Evolutionary conservation across 1,140 invertebrate genomes (phyloP).

Genomic region (Drosophila subpulchrella): DNA sequence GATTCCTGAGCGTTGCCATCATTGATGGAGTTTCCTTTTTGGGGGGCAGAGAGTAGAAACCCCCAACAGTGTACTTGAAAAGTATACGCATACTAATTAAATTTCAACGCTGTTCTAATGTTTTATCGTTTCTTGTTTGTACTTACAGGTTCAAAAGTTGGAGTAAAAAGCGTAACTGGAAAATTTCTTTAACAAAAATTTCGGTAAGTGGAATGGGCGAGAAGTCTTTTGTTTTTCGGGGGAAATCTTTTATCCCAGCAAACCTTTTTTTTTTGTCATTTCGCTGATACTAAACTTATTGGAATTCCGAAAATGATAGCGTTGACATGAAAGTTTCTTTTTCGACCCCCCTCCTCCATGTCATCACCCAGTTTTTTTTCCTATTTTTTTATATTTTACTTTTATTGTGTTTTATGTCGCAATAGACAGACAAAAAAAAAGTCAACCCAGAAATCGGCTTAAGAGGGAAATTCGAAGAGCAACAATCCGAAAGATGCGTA

Average conservation of each 20-base stretch:
- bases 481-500: constrained; percentile 71
- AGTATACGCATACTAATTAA: constrained; percentile 63
- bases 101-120: constrained; percentile 38
- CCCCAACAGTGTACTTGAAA: constrained; percentile 24
- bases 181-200: constrained; percentile 5
- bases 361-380: constrained; percentile 24
- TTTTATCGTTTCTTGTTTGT: constrained; percentile 8
- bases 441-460: constrained; percentile 66
- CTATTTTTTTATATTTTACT: constrained; percentile 33
- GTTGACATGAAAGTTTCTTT: constrained; percentile 45
- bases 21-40: constrained; percentile 19
- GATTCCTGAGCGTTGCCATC: constrained; percentile 14
- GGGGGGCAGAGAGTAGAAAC: neutral
- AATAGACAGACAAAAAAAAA: constrained; percentile 18
- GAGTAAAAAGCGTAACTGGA: constrained; percentile 20
- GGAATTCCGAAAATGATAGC: constrained; percentile 71
- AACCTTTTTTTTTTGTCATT: constrained; percentile 19
- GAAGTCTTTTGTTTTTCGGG: neutral
- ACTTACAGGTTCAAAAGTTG: constrained; percentile 39
- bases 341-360: neutral
- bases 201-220: constrained; percentile 17
- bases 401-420: constrained; percentile 73
- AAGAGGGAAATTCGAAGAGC: constrained; percentile 53
- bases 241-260: constrained; percentile 5
- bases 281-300: constrained; percentile 48